Conservation (phyloP, 2,888 invertebrate genomes). For the Volucella inflata region DNA sequence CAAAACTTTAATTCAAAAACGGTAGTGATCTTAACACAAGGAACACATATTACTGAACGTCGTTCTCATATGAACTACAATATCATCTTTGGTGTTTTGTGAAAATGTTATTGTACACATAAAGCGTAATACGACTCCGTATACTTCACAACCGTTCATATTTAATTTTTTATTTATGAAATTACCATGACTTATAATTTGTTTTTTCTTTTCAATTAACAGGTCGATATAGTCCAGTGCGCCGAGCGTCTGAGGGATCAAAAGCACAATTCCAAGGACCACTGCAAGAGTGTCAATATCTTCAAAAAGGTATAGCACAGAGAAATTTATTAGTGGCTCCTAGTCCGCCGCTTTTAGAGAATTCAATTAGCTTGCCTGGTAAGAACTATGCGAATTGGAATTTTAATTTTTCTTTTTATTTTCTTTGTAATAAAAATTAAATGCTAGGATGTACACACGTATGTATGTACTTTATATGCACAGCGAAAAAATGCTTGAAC, state of each 20-base stretch:
- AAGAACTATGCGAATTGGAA: slow-evolving; percentile 76
- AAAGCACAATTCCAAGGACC: slow-evolving; percentile 86
- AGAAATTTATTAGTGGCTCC: slow-evolving; percentile 83
- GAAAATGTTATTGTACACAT: not conserved
- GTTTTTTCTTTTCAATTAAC: slow-evolving; percentile 54
- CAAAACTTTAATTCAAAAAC: too few relatives aligned
- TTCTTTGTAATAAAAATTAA: slow-evolving; percentile 17
- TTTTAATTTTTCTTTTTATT: not conserved
- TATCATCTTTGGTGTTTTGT: not conserved
- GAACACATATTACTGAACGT: too few relatives aligned
- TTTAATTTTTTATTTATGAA: not conserved
- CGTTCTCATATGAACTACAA: not conserved
- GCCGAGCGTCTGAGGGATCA: slow-evolving; percentile 91
- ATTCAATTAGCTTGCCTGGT: slow-evolving; percentile 84
- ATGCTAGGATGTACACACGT: too few relatives aligned
- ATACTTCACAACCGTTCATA: not conserved
- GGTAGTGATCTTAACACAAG: too few relatives aligned
- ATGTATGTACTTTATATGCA: slow-evolving; percentile 11
- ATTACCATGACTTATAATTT: not conserved
- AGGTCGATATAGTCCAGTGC: slow-evolving; percentile 93
- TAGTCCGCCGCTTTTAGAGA: slow-evolving; percentile 83
- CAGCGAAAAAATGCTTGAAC: not conserved
- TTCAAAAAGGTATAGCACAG: slow-evolving; percentile 86
- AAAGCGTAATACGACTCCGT: slow-evolving; percentile 6
- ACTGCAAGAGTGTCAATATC: slow-evolving; percentile 91